Base-by-base conservation (phyloP, 2,797 vertebrate genomes). In the Sebastes baramenuke region DNA sequence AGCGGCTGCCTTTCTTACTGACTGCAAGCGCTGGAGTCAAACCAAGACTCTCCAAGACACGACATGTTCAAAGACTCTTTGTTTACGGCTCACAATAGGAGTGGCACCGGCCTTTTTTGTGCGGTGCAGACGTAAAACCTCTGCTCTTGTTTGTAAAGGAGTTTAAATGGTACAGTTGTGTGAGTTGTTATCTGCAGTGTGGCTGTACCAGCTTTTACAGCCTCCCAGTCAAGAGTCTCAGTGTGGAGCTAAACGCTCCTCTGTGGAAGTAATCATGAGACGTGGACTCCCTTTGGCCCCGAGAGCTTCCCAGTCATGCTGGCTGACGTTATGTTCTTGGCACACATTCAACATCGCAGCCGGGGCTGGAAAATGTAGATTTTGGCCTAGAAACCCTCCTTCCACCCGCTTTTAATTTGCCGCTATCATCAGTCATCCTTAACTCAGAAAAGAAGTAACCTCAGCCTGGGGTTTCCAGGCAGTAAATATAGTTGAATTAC, bases 61-160 rank as follows among this genome's bases (percentile, higher is more conserved):
- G 83, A 93, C 94, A 85, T 80, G 92, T 93, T 93, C 91, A 93
- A 91, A 93, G 88, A 69, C 75, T 86, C 74, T 78, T 74, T 90
- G 92, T 92, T 74, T 70, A 66, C 11, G 4, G 70, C 60, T 76
- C 69, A 88, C 89, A 87, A 89, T 81, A 85, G 92, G 87, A 89
- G 86, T 68, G 80, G 68, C 79, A 38, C 52, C n/a, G 10, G 16
- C 25, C 64, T 69, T 80, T 66, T 69, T 80, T 88, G 83, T 87
- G 69, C 7, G 29, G 16, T 18, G 49, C 65, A 42, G 52, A 70
- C 62, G 74, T 56, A 59, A 18, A 72, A 58, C 5, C 62, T 30
- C 38, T 59, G 75, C 74, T 1, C 38, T 66, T 29, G 30, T 49
- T 36, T 60, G 36, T 54, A n/a, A 16, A 79, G 65, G 11, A 27